These are phyloP conservation scores for Petrocephalus schoutedeni DNA, from an alignment of 2,797 vertebrate species.

Conservation along the genomic window DNA sequence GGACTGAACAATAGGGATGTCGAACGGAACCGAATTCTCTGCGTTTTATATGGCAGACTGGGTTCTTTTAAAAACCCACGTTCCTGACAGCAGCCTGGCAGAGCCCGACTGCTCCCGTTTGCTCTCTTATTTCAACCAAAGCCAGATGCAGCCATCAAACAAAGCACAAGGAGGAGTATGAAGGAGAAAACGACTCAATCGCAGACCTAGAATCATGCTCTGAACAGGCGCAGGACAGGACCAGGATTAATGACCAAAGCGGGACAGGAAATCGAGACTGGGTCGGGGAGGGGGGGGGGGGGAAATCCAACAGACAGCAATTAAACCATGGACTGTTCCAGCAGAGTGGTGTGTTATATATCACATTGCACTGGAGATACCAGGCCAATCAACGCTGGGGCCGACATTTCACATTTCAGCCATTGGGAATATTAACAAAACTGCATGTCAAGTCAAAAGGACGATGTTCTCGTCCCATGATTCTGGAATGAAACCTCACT, in stretches of 20 bases:
- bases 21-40: constrained; percentile 3
- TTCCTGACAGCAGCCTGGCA: background rate
- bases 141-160: background rate
- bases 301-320: background rate
- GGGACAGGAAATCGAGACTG: background rate
- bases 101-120: background rate
- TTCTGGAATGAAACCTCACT: background rate
- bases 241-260: background rate
- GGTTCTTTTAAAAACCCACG: background rate
- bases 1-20: constrained; percentile 25
- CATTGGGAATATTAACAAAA: background rate
- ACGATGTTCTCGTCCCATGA: background rate
- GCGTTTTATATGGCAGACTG: constrained; percentile 12
- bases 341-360: background rate
- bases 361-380: background rate
- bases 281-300: background rate
- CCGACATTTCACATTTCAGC: background rate
- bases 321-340: background rate
- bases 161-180: background rate
- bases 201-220: background rate
- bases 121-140: background rate
- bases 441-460: background rate
- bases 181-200: background rate
- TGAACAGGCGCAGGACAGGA: background rate
- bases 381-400: background rate